Evolutionary conservation across 2,797 vertebrate species (phyloP).

Genomic region (Halcyon smyrnensis): DNA sequence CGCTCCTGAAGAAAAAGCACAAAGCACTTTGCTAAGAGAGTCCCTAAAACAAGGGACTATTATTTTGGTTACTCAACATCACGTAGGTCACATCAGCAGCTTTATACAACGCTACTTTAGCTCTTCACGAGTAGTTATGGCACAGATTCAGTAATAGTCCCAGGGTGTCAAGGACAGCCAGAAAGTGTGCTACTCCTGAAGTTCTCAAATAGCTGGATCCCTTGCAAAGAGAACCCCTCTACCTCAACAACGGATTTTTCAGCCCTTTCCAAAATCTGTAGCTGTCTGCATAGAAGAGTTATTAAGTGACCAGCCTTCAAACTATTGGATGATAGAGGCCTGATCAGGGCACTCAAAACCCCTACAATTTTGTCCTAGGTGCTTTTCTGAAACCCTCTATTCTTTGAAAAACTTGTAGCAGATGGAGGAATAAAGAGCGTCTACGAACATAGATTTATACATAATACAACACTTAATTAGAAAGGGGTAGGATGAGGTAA

Average conservation of each 20-base stretch:
- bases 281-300: background rate
- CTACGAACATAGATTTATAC: background rate
- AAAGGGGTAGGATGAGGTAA: constrained; percentile 12
- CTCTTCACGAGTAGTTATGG: background rate
- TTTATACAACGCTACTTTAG: background rate
- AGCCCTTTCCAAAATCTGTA: background rate
- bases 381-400: background rate
- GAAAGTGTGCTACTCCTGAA: background rate
- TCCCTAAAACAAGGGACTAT: constrained; percentile 6
- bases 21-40: constrained; percentile 57
- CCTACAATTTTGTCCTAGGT: background rate
- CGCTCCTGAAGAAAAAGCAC: constrained; percentile 86
- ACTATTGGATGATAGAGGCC: background rate
- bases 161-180: background rate
- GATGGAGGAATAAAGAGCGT: background rate
- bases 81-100: background rate
- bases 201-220: background rate
- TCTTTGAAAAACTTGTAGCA: background rate
- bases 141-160: background rate
- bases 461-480: constrained; percentile 22
- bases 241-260: background rate
- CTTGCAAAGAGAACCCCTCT: background rate
- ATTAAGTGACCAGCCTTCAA: background rate
- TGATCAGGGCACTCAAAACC: background rate
- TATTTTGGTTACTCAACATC: background rate